These are phyloP conservation scores for Aphaenogaster rudis DNA, from an alignment of 1,140 invertebrate species.

Conservation along the genomic window DNA sequence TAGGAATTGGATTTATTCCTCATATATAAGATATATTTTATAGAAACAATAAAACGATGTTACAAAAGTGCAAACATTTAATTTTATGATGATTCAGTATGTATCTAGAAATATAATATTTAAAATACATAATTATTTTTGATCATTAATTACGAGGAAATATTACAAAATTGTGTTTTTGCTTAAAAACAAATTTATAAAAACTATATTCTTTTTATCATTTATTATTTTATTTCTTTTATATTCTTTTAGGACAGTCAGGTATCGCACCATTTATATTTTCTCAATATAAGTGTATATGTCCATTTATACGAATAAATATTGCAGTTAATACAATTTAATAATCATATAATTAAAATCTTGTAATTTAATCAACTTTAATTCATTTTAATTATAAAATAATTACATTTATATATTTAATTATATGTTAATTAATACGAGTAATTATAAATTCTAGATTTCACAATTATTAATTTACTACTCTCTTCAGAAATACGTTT, in stretches of 20 bases:
- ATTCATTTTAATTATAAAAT: conserved; percentile 24
- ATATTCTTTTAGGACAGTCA: background rate
- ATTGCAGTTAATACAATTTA: background rate
- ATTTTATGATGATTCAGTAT: background rate
- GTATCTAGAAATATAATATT: conserved; percentile 12
- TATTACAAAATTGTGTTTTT: background rate
- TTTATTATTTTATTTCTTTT: background rate
- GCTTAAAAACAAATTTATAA: background rate
- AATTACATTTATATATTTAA: conserved; percentile 37
- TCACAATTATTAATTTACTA: conserved; percentile 16
- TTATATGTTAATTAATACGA: conserved; percentile 25
- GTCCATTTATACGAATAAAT: conserved; percentile 11
- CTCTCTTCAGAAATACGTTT: background rate
- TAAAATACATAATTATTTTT: background rate
- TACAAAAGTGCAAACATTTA: background rate
- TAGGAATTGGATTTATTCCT: conserved; percentile 3
- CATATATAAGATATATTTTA: too few relatives aligned
- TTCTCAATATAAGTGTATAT: background rate
- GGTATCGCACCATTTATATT: background rate
- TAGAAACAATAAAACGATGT: too few relatives aligned
- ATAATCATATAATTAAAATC: conserved; percentile 29
- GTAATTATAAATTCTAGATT: conserved; percentile 32
- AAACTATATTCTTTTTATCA: background rate
- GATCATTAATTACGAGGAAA: background rate
- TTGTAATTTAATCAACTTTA: conserved; percentile 34